These are phyloP conservation scores for Oopsacas minuta DNA, from an alignment of 37 sponge, comb jelly and placozoan species.

Conservation along the genomic window DNA sequence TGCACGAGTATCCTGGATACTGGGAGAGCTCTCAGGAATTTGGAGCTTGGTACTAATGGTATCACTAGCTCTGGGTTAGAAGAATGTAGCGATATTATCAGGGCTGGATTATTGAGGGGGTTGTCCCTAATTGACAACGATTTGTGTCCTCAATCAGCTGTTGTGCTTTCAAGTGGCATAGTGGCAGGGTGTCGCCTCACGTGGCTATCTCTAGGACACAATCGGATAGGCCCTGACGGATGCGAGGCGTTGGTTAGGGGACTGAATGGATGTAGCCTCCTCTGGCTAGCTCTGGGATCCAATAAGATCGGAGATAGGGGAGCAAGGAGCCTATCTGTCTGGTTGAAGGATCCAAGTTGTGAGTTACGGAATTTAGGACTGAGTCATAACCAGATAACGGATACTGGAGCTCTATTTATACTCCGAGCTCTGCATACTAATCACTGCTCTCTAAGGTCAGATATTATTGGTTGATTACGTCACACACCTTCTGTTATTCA, in stretches of 20 bases:
- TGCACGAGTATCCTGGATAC: conserved; percentile 16
- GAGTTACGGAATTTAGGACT: conserved; percentile 66
- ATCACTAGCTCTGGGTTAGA: conserved; percentile 49
- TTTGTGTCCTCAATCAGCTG: conserved; percentile 18
- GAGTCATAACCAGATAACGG: conserved; percentile 65
- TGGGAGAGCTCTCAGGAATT: background rate
- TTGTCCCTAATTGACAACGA: conserved; percentile 75
- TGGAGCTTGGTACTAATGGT: conserved; percentile 65
- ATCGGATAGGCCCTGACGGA: background rate
- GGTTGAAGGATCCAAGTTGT: conserved; percentile 32
- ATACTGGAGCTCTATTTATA: conserved; percentile 58
- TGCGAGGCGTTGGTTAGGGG: background rate
- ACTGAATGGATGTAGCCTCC: conserved; percentile 21
- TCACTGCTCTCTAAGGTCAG: background rate
- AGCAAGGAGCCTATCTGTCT: conserved; percentile 55
- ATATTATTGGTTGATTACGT: too few species aligned
- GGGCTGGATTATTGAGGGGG: conserved; percentile 55
- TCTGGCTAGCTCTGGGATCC: conserved; percentile 72
- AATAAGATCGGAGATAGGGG: conserved; percentile 63
- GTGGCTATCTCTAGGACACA: background rate
- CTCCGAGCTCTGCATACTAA: background rate
- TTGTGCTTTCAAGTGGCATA: background rate
- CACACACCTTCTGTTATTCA: background rate
- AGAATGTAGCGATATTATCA: conserved; percentile 33
- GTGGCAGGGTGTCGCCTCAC: background rate